Percentiles rank a stretch among this genome's conserved stretches.
phyloP scores from a whole-genome alignment of 2,888 invertebrate species.

The Himalopsyche japonica region DNA sequence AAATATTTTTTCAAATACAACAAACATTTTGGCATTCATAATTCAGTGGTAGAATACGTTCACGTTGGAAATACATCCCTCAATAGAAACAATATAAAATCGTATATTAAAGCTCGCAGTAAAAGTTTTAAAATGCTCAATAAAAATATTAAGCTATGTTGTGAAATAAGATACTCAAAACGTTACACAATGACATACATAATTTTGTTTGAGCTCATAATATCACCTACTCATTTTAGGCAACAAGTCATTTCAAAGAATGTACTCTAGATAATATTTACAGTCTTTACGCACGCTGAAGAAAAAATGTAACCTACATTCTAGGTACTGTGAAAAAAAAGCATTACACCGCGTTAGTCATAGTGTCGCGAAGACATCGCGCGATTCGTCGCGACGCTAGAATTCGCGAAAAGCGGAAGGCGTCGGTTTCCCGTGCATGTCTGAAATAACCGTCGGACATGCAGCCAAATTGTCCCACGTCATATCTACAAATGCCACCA shows the following conservation, averaged over 20 bases:
- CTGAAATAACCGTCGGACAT: not conserved
- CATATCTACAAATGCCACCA: not conserved
- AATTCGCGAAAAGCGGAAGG: not conserved
- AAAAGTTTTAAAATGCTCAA: too few species aligned
- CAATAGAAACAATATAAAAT: too few species aligned
- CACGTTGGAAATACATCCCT: too few species aligned
- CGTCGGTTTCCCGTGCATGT: not conserved
- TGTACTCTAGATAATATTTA: not conserved
- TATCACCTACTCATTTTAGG: too few species aligned
- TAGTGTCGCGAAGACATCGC: not conserved
- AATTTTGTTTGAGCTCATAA: too few species aligned
- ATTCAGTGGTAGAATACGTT: too few species aligned
- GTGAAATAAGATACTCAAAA: too few species aligned
- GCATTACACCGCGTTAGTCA: not conserved
- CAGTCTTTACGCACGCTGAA: not conserved
- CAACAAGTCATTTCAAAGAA: not conserved
- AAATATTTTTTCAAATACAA: too few species aligned
- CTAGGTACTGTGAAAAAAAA: not conserved
- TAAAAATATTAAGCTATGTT: too few species aligned
- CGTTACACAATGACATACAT: too few species aligned
- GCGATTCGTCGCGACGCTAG: not conserved
- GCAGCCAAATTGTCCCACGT: not conserved
- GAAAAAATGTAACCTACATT: not conserved
- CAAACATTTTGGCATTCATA: too few species aligned
- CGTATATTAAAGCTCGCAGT: too few species aligned